Evolutionary conservation across 1,140 invertebrate genomes (phyloP).

Genomic region (Hyposmocoma kahamanoa): DNA sequence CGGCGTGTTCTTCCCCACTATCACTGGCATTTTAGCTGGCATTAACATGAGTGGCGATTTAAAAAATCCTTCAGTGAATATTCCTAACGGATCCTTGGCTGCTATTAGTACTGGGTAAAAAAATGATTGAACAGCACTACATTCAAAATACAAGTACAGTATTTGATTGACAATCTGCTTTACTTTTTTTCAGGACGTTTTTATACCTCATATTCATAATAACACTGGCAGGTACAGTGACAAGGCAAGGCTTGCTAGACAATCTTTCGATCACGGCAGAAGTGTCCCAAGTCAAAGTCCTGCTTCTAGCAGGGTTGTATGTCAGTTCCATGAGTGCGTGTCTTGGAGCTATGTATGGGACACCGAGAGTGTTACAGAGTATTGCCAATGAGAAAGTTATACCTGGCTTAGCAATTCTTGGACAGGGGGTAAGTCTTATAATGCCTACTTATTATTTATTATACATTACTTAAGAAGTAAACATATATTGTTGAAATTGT

Average conservation of each 20-base stretch:
- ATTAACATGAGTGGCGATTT: constrained; percentile 99
- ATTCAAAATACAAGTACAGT: background rate
- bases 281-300: constrained; percentile 85
- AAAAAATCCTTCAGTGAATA: constrained; percentile 91
- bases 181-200: constrained; percentile 80
- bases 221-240: constrained; percentile 91
- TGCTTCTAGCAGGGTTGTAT: constrained; percentile 93
- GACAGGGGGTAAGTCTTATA: constrained; percentile 86
- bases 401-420: constrained; percentile 88
- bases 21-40: constrained; percentile 94
- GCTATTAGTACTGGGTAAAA: constrained; percentile 88
- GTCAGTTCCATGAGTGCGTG: constrained; percentile 96
- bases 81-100: constrained; percentile 94
- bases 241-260: constrained; percentile 79
- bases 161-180: background rate
- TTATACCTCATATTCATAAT: constrained; percentile 92
- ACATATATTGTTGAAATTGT: no score
- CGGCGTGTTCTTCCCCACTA: constrained; percentile 95
- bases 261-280: constrained; percentile 95
- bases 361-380: constrained; percentile 94
- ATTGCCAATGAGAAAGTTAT: constrained; percentile 97
- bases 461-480: no score
- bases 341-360: constrained; percentile 95
- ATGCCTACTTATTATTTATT: no score
- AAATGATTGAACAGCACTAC: background rate